Base-by-base conservation (phyloP, 2,113 vertebrate genomes). In the Anolis sagrei region DNA sequence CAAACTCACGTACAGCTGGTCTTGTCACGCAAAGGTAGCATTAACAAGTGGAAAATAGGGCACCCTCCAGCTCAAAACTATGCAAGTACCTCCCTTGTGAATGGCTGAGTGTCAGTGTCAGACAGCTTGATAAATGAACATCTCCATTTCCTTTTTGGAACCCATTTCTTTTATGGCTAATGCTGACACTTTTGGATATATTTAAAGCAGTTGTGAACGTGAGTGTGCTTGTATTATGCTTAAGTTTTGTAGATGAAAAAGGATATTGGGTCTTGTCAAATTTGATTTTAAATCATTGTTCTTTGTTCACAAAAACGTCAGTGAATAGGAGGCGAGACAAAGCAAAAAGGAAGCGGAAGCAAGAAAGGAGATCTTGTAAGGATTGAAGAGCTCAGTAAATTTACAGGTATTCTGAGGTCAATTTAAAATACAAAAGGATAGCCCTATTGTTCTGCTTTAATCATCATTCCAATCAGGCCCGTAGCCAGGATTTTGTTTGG, bases 151-250 rank as follows among this genome's bases (percentile, higher is more conserved):
- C 68, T 92, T 76, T 79, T 80, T 39, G 58, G 58, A 19, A 51
- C 86, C 49, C 54, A 76, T 61, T 77, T 21, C 36, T 51, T 64
- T 32, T 58, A 8, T 0, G 48, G 66, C 23, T 18, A 74, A 23
- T 75, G 25, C 34, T 36, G 89, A 72, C 76, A 83, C 1, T 83
- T 88, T 25, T 18, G 76, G 54, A 64, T 92, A 79, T 62, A 81
- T 19, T 7, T 85, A 62, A 76, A 16, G 82, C 74, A 27, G 25
- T 7, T 29, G 64, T 64, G 62, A 23, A 21, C 21, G 9, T 29
- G 27, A 64, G 44, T 51, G 11, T 51, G 73, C n/a, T 39, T 34
- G 4, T 3, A 3, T 44, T 75, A 48, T 23, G 48, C 48, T 78
- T 19, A n/a, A n/a, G n/a, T 68, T 21, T 77, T 51, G 27, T 39